phyloP scores from a whole-genome alignment of 2,113 vertebrate genomes.

The Catagonus wagneri region DNA sequence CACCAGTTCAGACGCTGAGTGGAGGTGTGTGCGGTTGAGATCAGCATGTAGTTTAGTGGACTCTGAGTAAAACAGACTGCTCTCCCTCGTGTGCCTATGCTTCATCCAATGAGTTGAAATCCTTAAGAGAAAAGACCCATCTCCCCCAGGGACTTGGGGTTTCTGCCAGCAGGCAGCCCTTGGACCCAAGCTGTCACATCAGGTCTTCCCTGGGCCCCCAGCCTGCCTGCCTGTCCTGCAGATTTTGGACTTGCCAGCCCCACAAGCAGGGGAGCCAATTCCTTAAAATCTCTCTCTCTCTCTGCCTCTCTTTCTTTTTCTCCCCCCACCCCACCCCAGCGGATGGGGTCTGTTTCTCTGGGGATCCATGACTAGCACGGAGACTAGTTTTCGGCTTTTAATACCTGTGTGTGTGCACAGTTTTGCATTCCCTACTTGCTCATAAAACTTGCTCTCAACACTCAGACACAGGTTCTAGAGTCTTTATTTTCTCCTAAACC shows the following conservation, averaged over 20 bases:
- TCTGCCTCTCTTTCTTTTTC: background rate
- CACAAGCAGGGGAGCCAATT: background rate
- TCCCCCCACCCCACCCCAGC: too few species aligned
- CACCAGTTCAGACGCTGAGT: background rate
- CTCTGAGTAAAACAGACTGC: background rate
- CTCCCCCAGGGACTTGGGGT: background rate
- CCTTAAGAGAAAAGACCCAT: background rate
- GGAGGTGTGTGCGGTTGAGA: background rate
- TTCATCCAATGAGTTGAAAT: background rate
- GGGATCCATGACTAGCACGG: background rate
- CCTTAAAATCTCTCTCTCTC: background rate
- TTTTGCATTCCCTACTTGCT: background rate
- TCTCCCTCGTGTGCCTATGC: background rate
- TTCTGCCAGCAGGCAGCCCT: background rate
- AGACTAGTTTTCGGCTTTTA: background rate
- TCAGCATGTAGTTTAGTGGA: background rate
- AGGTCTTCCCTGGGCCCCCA: background rate
- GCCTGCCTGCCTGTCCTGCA: too few species aligned
- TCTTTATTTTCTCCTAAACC: background rate
- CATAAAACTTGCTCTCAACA: background rate
- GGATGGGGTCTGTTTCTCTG: background rate
- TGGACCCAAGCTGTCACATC: background rate
- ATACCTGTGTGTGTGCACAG: rapidly evolving
- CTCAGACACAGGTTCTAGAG: background rate
- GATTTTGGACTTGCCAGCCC: background rate